Percentiles rank a stretch among this genome's conserved stretches.
These are phyloP conservation scores for Scleropages formosus DNA, from an alignment of 2,797 vertebrate species.

Conservation along the genomic window DNA sequence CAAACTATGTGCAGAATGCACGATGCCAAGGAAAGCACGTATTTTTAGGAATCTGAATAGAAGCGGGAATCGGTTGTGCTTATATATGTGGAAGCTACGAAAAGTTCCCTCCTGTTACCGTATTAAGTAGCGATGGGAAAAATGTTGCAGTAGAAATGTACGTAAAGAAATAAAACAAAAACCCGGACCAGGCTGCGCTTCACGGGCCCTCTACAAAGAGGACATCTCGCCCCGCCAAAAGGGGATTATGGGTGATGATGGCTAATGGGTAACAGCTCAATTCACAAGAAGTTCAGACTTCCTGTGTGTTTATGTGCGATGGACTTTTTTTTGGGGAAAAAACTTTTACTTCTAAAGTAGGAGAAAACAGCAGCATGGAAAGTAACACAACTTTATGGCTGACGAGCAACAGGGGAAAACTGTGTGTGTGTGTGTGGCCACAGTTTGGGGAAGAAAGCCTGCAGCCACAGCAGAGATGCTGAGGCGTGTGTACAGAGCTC, in stretches of 20 bases:
- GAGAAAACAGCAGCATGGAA: constrained; percentile 30
- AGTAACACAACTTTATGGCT: constrained; percentile 13
- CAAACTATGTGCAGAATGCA: constrained; percentile 45
- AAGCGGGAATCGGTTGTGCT: constrained; percentile 29
- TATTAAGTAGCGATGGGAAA: background rate
- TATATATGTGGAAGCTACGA: constrained; percentile 24
- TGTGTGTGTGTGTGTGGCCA: background rate
- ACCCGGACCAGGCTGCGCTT: constrained; percentile 24
- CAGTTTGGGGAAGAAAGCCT: background rate
- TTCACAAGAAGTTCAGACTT: constrained; percentile 16
- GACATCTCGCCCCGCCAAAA: constrained; percentile 5
- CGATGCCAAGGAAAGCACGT: constrained; percentile 53
- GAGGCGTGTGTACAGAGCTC: constrained; percentile 35
- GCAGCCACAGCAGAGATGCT: constrained; percentile 41
- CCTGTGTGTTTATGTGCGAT: constrained; percentile 25
- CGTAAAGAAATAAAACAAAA: background rate
- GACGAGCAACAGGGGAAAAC: background rate
- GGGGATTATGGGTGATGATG: background rate
- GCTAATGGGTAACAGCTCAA: constrained; percentile 28
- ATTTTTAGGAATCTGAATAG: constrained; percentile 40
- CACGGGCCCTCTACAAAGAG: background rate
- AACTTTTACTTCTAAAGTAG: constrained; percentile 31
- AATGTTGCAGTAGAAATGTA: too few species aligned
- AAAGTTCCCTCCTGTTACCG: constrained; percentile 20
- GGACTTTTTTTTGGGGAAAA: constrained; percentile 32